Base-by-base conservation (phyloP, 30 jellyfish, hydroid and myxozoan genomes). In the Hydra vulgaris region DNA sequence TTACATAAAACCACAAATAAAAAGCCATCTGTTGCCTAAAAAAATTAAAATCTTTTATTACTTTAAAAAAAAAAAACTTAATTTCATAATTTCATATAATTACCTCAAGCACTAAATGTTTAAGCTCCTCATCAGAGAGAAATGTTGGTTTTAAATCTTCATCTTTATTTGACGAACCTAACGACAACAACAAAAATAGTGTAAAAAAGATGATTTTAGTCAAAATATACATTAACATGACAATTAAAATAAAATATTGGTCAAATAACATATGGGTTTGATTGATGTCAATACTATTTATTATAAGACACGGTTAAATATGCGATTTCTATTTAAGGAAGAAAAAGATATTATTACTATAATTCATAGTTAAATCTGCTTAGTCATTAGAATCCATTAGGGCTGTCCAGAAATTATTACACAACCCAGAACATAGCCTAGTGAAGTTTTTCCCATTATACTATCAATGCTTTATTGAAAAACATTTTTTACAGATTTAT, bases 1-100 rank as follows among this genome's bases (percentile, higher is more conserved):
- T 76, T 76, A 84, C 98, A 92, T 7, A 85, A 74, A 27, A 92
- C 70, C 81, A 87, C 98, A 86, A 92, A 92, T 74, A 92, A 73
- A 77, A 92, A 92, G 18, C 98, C 98, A 81, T 92, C 98, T 21
- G 98, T 96, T 16, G 98, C 98, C 98, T 92, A 53, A 23, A 81
- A 79, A 40, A 24, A 0, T 18, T 20, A 16, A 54, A 27, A 73
- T 3, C 15, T n/a, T n/a, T n/a, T 68, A n/a, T 68, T 3, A 1
- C 75, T 23, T 20, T n/a, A 3, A 68, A 68, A 68, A 68, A 17
- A 56, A 56, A 15, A 56, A 17, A n/a, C 71, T n/a, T 15, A 15
- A 56, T n/a, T 15, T n/a, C 17, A 56, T 56, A 56, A 56, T 56
- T n/a, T 15, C 21, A 15, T 40, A 40, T 12, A 40, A 5, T 3